Conservation (phyloP, 2,113 vertebrate species). For the Colius striatus region DNA sequence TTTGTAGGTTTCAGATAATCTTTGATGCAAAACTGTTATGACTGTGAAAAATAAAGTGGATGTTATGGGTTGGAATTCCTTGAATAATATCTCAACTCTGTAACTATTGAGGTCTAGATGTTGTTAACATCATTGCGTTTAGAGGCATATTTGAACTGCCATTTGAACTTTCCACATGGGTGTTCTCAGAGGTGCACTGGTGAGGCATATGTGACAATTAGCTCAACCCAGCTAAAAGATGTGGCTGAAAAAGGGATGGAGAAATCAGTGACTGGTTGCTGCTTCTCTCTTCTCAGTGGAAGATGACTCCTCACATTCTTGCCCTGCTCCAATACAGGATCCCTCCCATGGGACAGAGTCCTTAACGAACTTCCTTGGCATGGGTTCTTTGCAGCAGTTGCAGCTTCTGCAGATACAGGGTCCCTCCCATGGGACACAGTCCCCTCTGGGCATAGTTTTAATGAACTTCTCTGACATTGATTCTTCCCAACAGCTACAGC, state of each 20-base stretch:
- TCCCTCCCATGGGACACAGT: too few relatives aligned
- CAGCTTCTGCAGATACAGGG: too few relatives aligned
- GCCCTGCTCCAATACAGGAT: too few relatives aligned
- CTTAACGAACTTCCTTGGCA: too few relatives aligned
- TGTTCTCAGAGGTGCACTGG: not conserved
- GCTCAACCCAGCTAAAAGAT: not conserved
- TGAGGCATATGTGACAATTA: not conserved
- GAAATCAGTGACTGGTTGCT: not conserved
- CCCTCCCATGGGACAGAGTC: too few relatives aligned
- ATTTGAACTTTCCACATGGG: rapidly evolving
- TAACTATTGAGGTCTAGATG: not conserved
- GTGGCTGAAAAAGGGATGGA: not conserved
- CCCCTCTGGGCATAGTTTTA: too few relatives aligned
- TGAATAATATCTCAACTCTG: not conserved
- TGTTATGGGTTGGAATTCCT: not conserved
- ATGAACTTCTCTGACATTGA: too few relatives aligned
- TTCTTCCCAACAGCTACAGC: too few relatives aligned
- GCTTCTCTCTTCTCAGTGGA: too few relatives aligned
- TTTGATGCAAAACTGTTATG: not conserved
- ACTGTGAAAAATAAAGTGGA: not conserved
- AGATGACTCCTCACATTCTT: too few relatives aligned
- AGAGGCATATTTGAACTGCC: not conserved
- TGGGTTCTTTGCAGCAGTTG: too few relatives aligned
- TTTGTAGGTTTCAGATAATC: not conserved
- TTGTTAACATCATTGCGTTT: not conserved